Evolutionary conservation across 2,113 vertebrate genomes (phyloP).

Genomic region (Rhabdornis inornatus): DNA sequence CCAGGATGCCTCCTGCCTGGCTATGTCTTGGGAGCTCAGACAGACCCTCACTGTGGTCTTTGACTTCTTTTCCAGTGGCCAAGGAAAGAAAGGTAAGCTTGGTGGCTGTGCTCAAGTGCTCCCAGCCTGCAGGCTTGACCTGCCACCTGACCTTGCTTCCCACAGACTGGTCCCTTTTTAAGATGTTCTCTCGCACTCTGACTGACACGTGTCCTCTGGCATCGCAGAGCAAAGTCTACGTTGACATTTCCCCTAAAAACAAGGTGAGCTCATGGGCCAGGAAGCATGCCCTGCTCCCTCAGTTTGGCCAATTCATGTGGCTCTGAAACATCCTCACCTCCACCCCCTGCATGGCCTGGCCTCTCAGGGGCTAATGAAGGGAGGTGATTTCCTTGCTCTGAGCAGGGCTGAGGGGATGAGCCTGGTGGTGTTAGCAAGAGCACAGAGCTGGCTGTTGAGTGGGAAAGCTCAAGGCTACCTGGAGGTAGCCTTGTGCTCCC

Average conservation of each 20-base stretch:
- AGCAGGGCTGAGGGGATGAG: not conserved
- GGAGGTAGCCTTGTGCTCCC: not conserved
- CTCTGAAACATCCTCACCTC: not conserved
- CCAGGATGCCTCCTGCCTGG: constrained; percentile 81
- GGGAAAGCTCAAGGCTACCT: not conserved
- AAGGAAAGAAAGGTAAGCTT: constrained; percentile 85
- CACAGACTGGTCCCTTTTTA: constrained; percentile 96
- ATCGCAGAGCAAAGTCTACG: constrained; percentile 88
- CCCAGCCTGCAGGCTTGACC: not conserved
- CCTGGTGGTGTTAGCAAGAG: not conserved
- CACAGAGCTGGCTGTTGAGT: not conserved
- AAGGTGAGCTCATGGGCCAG: constrained; percentile 71
- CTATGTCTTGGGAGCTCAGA: constrained; percentile 91
- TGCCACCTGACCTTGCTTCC: not conserved
- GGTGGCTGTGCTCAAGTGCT: accelerated
- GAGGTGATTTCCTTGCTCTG: not conserved
- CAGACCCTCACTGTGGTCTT: constrained; percentile 94
- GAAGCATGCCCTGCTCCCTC: not conserved
- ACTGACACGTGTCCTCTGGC: constrained; percentile 93
- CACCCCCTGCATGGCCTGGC: not conserved
- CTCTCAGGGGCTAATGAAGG: accelerated
- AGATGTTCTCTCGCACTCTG: constrained; percentile 94
- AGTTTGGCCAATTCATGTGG: not conserved
- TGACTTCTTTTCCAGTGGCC: constrained; percentile 84
- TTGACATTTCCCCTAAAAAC: constrained; percentile 86